These are phyloP conservation scores for Acipenser oxyrinchus DNA, from an alignment of 2,797 vertebrate genomes.

Conservation along the genomic window DNA sequence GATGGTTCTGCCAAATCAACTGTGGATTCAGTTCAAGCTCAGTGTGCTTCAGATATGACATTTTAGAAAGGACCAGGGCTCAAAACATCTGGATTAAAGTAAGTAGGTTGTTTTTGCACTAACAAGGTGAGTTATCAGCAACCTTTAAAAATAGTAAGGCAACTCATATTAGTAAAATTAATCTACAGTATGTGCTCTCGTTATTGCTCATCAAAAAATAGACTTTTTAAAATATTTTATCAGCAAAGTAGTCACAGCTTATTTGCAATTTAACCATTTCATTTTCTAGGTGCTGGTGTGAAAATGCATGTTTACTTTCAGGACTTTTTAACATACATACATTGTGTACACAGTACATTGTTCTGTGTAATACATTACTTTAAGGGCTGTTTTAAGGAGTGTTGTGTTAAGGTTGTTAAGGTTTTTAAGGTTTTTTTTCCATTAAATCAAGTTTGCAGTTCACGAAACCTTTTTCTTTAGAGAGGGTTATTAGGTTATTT, in stretches of 20 bases:
- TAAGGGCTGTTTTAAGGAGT: no score
- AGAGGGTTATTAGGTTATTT: no score
- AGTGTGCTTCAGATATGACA: slow-evolving; percentile 13
- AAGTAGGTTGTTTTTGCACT: neutral
- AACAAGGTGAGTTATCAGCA: neutral
- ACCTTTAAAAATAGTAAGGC: slow-evolving; percentile 3
- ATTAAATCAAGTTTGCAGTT: no score
- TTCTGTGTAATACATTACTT: no score
- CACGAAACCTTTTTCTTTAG: no score
- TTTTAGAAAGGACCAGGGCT: slow-evolving; percentile 10
- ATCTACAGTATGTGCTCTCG: neutral
- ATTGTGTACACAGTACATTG: no score
- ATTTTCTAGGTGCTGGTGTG: no score
- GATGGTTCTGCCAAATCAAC: slow-evolving; percentile 8
- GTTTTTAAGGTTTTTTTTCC: no score
- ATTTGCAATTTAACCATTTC: neutral
- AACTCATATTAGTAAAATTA: no score
- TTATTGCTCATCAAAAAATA: neutral
- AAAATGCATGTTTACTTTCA: no score
- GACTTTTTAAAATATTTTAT: neutral
- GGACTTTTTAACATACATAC: no score
- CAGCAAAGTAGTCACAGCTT: neutral
- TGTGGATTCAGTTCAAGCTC: slow-evolving; percentile 14
- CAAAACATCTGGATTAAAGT: slow-evolving; percentile 7
- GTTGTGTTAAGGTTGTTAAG: no score